These are phyloP conservation scores for Chiroxiphia lanceolata DNA, from an alignment of 2,797 vertebrate genomes.

Conservation along the genomic window DNA sequence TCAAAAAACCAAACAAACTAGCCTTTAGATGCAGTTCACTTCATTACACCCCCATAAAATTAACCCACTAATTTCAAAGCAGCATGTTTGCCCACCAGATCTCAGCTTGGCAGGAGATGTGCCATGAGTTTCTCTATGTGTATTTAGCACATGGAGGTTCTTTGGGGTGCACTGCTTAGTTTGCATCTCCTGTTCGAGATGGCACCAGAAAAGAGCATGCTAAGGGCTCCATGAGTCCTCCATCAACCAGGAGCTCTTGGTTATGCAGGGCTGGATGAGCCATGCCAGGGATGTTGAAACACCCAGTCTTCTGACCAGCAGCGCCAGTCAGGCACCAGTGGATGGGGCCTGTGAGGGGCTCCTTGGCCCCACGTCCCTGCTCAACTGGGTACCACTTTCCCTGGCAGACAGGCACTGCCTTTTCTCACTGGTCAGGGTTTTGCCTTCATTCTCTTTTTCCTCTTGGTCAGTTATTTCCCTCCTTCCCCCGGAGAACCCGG, in stretches of 20 bases:
- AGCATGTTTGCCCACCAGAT: not conserved
- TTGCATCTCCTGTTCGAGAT: not conserved
- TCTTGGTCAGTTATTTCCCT: not conserved
- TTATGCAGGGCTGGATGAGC: not conserved
- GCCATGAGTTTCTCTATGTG: accelerated
- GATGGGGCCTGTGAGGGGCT: accelerated
- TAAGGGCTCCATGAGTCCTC: not conserved
- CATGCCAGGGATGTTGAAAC: not conserved
- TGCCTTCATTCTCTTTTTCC: not conserved
- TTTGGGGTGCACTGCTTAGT: not conserved
- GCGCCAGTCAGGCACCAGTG: not conserved
- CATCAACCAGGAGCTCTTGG: not conserved
- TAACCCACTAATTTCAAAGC: not conserved
- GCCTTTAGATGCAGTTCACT: not conserved
- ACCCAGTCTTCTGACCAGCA: not conserved
- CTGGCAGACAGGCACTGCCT: not conserved
- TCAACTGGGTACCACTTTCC: not conserved
- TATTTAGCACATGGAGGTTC: not conserved
- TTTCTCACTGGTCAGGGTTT: not conserved
- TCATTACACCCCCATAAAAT: not conserved
- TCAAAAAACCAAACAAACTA: accelerated
- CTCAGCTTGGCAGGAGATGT: not conserved
- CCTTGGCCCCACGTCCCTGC: not conserved
- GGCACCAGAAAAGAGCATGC: not conserved
- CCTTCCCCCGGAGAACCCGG: not conserved